Conservation (phyloP, 2,797 vertebrate genomes). For the Peromyscus eremicus region DNA sequence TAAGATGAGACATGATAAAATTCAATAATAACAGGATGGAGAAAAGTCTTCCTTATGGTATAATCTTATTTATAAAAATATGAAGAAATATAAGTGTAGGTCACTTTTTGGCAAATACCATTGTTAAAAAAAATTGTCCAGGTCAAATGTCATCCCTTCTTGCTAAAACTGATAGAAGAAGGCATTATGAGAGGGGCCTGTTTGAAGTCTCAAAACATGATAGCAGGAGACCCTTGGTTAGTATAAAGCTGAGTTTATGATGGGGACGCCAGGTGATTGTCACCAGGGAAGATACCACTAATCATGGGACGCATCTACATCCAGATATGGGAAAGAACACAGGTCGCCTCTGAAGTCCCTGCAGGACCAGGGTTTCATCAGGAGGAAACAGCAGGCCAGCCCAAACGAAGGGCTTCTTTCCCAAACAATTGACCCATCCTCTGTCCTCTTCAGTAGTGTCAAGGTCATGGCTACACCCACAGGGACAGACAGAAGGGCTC, state of each 20-base stretch:
- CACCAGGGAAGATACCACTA: not conserved
- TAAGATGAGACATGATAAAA: not conserved
- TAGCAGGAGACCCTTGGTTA: accelerated
- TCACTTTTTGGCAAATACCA: not conserved
- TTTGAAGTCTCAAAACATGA: not conserved
- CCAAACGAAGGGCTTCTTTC: not conserved
- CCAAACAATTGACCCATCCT: not conserved
- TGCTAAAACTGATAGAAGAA: not conserved
- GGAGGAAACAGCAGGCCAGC: not conserved
- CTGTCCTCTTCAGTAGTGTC: not conserved
- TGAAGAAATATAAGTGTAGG: not conserved
- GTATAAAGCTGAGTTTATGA: not conserved
- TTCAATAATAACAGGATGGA: not conserved
- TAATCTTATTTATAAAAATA: not conserved
- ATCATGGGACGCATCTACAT: accelerated
- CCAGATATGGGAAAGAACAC: accelerated
- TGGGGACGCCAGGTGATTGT: accelerated
- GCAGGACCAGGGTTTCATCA: accelerated
- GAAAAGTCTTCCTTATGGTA: not conserved
- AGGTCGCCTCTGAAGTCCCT: not conserved
- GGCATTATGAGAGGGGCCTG: not conserved
- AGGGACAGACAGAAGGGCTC: not conserved
- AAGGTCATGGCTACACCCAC: too few species aligned
- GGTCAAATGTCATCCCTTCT: not conserved
- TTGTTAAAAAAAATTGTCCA: not conserved